Evolutionary conservation across 2,113 vertebrate species (phyloP).

Genomic region (Psilopsiagon aurifrons): DNA sequence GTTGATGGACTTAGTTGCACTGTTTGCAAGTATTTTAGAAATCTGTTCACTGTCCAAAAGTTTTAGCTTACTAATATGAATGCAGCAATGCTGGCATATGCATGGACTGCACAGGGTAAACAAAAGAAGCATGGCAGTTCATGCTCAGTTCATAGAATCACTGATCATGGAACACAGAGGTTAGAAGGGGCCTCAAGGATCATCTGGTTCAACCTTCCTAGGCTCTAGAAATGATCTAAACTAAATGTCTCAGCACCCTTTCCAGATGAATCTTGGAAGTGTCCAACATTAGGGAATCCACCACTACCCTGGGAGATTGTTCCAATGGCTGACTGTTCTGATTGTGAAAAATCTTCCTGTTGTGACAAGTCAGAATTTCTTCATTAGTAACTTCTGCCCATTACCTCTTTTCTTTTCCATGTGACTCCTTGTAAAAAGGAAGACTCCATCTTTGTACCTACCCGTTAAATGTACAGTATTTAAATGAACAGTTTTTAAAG

Average conservation of each 20-base stretch:
- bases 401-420: background rate
- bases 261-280: background rate
- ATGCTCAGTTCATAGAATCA: background rate
- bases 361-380: background rate
- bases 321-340: background rate
- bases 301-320: background rate
- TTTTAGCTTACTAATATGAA: background rate
- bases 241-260: background rate
- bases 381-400: background rate
- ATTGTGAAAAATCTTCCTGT: background rate
- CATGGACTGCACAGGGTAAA: background rate
- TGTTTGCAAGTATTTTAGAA: background rate
- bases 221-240: background rate
- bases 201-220: background rate
- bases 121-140: fast-evolving
- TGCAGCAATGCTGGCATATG: background rate
- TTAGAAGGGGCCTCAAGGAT: background rate
- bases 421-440: background rate
- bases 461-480: background rate
- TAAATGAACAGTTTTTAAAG: background rate
- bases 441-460: background rate
- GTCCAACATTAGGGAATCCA: background rate
- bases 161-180: background rate
- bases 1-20: background rate
- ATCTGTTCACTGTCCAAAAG: background rate